Evolutionary conservation across 2,113 vertebrate genomes (phyloP), one percentile per base, ranked within the genome.

Genomic region (Galemys pyrenaicus): DNA sequence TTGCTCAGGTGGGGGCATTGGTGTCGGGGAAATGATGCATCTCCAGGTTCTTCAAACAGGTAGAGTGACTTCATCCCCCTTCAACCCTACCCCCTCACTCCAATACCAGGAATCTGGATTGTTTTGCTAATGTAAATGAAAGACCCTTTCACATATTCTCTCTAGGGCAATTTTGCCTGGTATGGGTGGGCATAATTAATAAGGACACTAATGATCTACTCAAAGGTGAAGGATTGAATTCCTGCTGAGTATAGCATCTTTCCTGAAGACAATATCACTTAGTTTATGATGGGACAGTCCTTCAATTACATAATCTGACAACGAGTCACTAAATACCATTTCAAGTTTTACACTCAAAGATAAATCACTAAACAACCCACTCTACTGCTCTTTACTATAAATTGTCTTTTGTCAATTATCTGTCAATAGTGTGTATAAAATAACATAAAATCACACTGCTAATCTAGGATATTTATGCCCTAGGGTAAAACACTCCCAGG

Each of bases 371-470:
- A 77, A 26, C 37, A 94, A 64, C 9, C 39, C 3, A 91, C 49
- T 58, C 32, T 68, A 54, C 9, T 73, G 8, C 2, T 51, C 39
- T 80, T 83, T 68, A 74, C 13, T 68, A 0, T 49, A 82, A 58
- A 32, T 60, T 68, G 28, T 15, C 56, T 54, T 70, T 92, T 81
- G 17, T 60, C 58, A 64, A 51, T 74, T 92, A 58, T 87, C 1
- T 67, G 78, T 70, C 20, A 87, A 44, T 49, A 46, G 6, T 68
- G 30, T 75, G 7, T 85, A 79, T 78, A 90, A 88, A 93, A 71
- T 51, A 91, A 26, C 82, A 20, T n/a, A 74, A 68, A 41, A 56
- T 44, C 30, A 30, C 16, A 26, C 26, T 80, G 19, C 13, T 35
- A 12, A 46, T 62, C 30, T 54, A 58, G 30, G 15, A 78, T 6